Percentiles rank a stretch among this genome's conserved stretches.
phyloP scores from a whole-genome alignment of 2,797 vertebrate genomes.

The Pampus argenteus region DNA sequence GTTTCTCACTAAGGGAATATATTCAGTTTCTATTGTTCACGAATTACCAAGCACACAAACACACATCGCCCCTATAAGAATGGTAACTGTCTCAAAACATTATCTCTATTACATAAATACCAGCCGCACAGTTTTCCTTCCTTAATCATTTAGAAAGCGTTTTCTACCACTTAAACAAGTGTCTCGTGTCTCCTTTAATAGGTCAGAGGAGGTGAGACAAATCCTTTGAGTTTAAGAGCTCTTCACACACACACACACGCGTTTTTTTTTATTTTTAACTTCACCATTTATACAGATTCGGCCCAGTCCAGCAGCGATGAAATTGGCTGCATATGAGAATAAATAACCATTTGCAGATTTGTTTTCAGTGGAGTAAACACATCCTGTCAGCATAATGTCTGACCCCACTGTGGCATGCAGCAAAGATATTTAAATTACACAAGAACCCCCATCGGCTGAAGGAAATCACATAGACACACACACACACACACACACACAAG shows the following conservation, averaged over 20 bases:
- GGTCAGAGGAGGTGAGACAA: constrained; percentile 42
- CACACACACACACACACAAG: not conserved
- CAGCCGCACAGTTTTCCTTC: not conserved
- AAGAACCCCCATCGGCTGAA: constrained; percentile 20
- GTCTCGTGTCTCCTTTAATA: constrained; percentile 10
- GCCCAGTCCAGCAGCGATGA: constrained; percentile 13
- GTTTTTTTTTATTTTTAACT: constrained; percentile 30
- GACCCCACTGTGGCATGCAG: constrained; percentile 50
- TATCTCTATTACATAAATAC: not conserved
- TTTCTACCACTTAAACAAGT: constrained; percentile 21
- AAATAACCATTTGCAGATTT: constrained; percentile 62
- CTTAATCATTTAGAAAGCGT: constrained; percentile 18
- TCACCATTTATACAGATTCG: constrained; percentile 43
- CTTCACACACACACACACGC: constrained; percentile 29
- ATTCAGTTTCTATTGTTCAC: not conserved
- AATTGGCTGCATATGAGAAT: constrained; percentile 64
- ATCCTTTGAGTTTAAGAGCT: constrained; percentile 49
- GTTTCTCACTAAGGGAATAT: not conserved
- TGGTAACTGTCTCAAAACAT: constrained; percentile 8
- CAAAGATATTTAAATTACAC: constrained; percentile 56
- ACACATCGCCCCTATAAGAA: constrained; percentile 1
- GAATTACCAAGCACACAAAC: not conserved
- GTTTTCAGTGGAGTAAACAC: constrained; percentile 57
- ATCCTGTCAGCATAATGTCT: constrained; percentile 60
- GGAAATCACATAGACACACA: not conserved